Evolutionary conservation across 2,888 invertebrate genomes (phyloP), one percentile per base, ranked within the genome.

Genomic region (Ormia ochracea): DNA sequence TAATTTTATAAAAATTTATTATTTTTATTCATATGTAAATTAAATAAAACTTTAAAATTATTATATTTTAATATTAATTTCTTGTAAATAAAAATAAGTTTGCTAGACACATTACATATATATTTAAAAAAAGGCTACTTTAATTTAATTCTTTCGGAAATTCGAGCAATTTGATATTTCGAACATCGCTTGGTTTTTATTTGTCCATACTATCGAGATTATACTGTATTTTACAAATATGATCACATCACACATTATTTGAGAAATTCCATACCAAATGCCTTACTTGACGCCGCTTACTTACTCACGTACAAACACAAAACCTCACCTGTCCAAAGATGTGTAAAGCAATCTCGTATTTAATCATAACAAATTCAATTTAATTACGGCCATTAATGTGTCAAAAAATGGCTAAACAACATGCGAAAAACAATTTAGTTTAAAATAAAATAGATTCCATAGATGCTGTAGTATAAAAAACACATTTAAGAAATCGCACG

Each of bases 301-400:
- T 26, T 26, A 31, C 28, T 50, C 17, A 21, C 4, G 43, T 41
- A 12, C 33, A 45, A 63, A 19, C 10, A 59, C 26, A 10, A 45
- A 73, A 65, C 56, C 58, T 65, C 73, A 74, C 73, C 73, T 74
- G 73, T 23, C 65, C 56, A 65, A 65, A 50, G 21, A 65, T 74
- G 73, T 65, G 61, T 61, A 38, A 68, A 69, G 61, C 61, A 54
- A 56, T 76, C 63, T 63, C 52, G 56, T 43, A 63, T 80, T 80
- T 80, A 76, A 76, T 80, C 72, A 80, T 66, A 80, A 63, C 56
- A 58, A 69, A 54, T 48, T 76, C 61, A 54, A 68, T 72, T 76
- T 80, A 80, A 80, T 80, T 76, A 72, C 76, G 50, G 61, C 76
- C 56, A 80, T 80, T 80, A 80, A 80, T 72, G 68, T 75, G 72